These are phyloP conservation scores for Diploptera punctata DNA, from an alignment of 2,888 invertebrate species.

Conservation along the genomic window DNA sequence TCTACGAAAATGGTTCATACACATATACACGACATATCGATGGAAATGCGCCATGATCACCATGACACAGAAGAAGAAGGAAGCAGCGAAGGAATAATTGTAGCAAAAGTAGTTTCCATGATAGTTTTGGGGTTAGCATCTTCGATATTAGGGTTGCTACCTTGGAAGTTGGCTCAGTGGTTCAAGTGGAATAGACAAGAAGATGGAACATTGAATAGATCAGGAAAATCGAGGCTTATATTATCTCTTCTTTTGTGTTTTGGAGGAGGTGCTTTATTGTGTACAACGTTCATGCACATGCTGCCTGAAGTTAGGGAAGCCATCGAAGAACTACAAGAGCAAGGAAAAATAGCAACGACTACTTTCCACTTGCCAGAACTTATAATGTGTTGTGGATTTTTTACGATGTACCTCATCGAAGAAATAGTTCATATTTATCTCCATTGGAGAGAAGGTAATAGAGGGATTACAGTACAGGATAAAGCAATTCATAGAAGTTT, in stretches of 20 bases:
- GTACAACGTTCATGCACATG: conserved; percentile 82
- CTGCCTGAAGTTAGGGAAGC: conserved; percentile 79
- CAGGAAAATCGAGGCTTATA: conserved; percentile 11
- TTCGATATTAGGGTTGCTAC: conserved; percentile 75
- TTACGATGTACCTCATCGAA: conserved; percentile 80
- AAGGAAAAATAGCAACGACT: conserved; percentile 58
- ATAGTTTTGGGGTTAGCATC: conserved; percentile 77
- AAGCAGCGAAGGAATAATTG: conserved; percentile 59
- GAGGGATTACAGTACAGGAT: conserved; percentile 46
- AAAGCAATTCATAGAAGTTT: conserved; percentile 50
- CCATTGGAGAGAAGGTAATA: conserved; percentile 58
- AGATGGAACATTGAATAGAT: background rate
- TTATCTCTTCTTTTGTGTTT: conserved; percentile 70
- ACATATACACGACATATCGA: too few species aligned
- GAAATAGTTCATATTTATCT: conserved; percentile 77
- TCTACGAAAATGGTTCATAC: too few species aligned
- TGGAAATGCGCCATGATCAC: too few species aligned
- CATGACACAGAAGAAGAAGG: conserved; percentile 44
- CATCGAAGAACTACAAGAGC: conserved; percentile 64
- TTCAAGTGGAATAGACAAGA: conserved; percentile 64
- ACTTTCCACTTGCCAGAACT: conserved; percentile 72
- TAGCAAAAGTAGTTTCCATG: conserved; percentile 83
- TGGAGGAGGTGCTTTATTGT: conserved; percentile 83
- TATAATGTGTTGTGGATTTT: conserved; percentile 77
- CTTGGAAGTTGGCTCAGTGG: conserved; percentile 71